Evolutionary conservation across 2,113 vertebrate species (phyloP), one percentile per base, ranked within the genome.

Genomic region (Trematocara zebra): DNA sequence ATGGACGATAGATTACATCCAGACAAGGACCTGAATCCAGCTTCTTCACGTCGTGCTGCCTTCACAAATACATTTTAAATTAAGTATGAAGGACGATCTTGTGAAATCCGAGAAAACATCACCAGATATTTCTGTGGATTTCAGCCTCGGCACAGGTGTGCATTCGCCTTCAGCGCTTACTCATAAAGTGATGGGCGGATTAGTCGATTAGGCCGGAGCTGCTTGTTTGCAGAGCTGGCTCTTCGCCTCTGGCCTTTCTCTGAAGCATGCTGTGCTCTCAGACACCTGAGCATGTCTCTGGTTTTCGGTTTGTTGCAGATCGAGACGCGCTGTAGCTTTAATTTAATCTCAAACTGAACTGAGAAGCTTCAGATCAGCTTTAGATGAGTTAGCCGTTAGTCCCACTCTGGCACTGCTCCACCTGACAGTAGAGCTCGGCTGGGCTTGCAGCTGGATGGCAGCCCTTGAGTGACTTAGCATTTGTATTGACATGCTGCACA

Each of bases 401-500:
- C 67, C 7, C 12, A 26, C 20, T 23, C 12, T 26, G 6, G 2
- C 37, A 72, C 64, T 44, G 67, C 17, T 20, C 56, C 76, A 51
- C 69, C 47, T 86, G 69, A 31, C 85, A 85, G 76, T 31, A 53
- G 87, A 83, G 56, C 40, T 17, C 31, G 44, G 82, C 72, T 78
- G 69, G 44, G 69, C 84, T 90, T 81, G 90, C 61, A 69, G 56
- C 72, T 84, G 82, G 76, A 89, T 85, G 33, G 79, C 87, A 87
- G 83, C 87, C 87, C 69, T 85, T 85, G 85, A 91, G 67, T 91
- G 86, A 90, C 91, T 94, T 90, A 88, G 78, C 49, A 76, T 90
- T 88, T 89, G 85, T 90, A 90, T 93, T 91, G 90, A 88, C 91
- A 94, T 92, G 90, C 93, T 89, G 84, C 90, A 85, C 90, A 93